Conservation (phyloP, 92 coral and sea anemone species). For the Ricordea florida region DNA sequence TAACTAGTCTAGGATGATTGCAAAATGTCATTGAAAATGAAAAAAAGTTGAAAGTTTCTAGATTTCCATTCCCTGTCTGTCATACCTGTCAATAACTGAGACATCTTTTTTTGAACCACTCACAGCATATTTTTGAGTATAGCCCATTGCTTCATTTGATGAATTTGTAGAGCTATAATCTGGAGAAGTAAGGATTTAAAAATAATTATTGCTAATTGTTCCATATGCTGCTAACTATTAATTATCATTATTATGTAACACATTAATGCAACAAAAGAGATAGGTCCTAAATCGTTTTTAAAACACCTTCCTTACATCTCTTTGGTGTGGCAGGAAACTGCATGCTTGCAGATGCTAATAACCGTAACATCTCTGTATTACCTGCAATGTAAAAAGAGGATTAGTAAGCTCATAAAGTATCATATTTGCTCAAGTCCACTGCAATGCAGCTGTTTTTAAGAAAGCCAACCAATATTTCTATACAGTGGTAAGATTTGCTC, state of each 20-base stretch:
- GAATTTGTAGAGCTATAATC: conserved; percentile 5
- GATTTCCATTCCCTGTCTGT: no score
- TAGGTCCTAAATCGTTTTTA: no score
- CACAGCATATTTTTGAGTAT: neutral
- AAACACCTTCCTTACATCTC: conserved; percentile 62
- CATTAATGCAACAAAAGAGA: neutral
- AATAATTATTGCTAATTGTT: no score
- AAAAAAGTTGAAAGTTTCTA: no score
- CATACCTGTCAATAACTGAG: conserved; percentile 21
- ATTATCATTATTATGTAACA: neutral
- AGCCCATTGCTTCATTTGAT: neutral
- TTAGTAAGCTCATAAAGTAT: no score
- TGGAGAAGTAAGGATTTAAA: neutral
- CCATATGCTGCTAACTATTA: no score
- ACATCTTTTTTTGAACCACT: conserved; percentile 4
- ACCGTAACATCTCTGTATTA: conserved; percentile 78
- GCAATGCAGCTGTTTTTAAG: no score
- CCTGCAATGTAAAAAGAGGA: conserved; percentile 54
- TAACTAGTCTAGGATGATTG: no score
- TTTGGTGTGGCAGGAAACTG: conserved; percentile 59
- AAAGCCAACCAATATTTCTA: no score
- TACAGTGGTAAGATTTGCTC: no score
- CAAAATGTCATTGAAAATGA: no score
- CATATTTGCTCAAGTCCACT: no score
- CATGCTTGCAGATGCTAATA: conserved; percentile 84